A percentile compares a stretch with the other conserved stretches of the same genome.
phyloP scores from a whole-genome alignment of 1,140 invertebrate species.

The Dufourea novaeangliae region DNA sequence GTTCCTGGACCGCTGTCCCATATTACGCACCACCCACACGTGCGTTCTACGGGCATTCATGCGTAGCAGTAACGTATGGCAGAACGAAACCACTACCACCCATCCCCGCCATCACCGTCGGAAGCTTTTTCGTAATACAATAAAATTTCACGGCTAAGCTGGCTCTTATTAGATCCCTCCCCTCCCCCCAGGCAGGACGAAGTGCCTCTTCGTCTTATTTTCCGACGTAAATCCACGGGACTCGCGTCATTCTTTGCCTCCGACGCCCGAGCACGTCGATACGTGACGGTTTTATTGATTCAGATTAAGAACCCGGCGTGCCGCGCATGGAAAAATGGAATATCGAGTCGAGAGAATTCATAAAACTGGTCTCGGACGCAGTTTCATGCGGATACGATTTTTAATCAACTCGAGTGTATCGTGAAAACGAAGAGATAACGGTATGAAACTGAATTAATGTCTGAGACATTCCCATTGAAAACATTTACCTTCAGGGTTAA shows the following conservation, averaged over 20 bases:
- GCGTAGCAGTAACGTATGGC: slow-evolving; percentile 25
- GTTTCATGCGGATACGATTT: too few species aligned
- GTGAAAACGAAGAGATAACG: too few species aligned
- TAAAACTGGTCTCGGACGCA: not conserved
- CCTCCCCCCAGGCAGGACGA: too few species aligned
- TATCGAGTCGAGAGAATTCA: not conserved
- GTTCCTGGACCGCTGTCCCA: slow-evolving; percentile 21
- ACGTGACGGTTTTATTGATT: not conserved
- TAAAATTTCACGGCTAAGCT: slow-evolving; percentile 61
- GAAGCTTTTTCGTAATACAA: slow-evolving; percentile 40
- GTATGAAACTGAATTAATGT: too few species aligned
- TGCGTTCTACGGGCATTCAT: slow-evolving; percentile 30
- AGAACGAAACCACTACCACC: slow-evolving; percentile 24
- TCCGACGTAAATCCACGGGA: slow-evolving; percentile 44
- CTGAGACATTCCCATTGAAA: too few species aligned
- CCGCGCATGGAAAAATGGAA: not conserved
- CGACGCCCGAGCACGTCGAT: not conserved
- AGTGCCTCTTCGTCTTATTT: slow-evolving; percentile 48
- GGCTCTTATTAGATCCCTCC: slow-evolving; percentile 55
- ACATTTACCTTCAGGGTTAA: too few species aligned
- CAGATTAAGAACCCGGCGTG: not conserved
- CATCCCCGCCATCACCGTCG: not conserved
- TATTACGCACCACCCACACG: slow-evolving; percentile 18
- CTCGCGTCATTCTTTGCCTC: slow-evolving; percentile 6
- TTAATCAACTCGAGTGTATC: too few species aligned